Conservation (phyloP, 2,888 invertebrate genomes). For the Sinhomidia bicolor region DNA sequence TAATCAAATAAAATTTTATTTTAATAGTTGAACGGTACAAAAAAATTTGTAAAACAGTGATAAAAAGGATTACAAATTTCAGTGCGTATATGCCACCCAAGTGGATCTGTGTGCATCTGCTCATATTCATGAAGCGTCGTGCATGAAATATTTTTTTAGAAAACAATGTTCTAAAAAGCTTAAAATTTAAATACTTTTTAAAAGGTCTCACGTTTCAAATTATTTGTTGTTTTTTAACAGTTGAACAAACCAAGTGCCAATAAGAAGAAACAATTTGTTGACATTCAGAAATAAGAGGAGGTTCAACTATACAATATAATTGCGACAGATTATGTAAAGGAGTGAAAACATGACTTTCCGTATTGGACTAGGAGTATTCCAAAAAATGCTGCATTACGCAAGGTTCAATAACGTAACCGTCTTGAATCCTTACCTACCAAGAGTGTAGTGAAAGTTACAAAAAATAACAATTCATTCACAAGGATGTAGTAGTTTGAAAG, state of each 20-base stretch:
- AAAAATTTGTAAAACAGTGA: too few relatives aligned
- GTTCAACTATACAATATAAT: neutral
- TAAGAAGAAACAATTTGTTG: neutral
- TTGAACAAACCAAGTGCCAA: neutral
- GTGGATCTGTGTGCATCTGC: too few relatives aligned
- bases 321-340: neutral
- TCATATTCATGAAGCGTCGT: too few relatives aligned
- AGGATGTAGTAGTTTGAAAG: neutral
- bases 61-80: too few relatives aligned
- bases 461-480: neutral
- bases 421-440: neutral
- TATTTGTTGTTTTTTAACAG: neutral
- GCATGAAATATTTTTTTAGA: too few relatives aligned
- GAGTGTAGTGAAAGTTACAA: neutral
- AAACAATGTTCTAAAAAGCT: too few relatives aligned
- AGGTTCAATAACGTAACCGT: neutral
- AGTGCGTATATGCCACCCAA: too few relatives aligned
- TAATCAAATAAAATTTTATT: too few relatives aligned
- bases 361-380: neutral
- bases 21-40: too few relatives aligned
- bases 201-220: neutral
- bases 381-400: neutral
- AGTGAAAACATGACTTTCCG: constrained; percentile 7
- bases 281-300: neutral
- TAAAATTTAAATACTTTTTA: too few relatives aligned